Evolutionary conservation across 2,113 vertebrate species (phyloP).

Genomic region (Lipophrys pholis): DNA sequence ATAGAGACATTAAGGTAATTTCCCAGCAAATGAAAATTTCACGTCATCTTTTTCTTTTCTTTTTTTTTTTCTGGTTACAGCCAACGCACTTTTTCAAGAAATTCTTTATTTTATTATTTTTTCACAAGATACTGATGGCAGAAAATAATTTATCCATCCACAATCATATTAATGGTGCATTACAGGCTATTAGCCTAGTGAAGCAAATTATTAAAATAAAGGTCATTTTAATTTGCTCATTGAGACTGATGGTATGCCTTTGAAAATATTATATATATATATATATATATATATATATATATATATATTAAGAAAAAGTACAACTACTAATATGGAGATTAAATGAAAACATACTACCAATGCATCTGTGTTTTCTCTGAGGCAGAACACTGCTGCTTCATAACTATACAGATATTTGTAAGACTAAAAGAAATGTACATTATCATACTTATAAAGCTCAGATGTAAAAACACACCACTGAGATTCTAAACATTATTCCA

Average conservation of each 20-base stretch:
- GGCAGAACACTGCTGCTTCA: neutral
- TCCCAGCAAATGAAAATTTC: slow-evolving; percentile 34
- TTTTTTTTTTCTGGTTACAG: neutral
- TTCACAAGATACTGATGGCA: slow-evolving; percentile 1
- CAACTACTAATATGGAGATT: neutral
- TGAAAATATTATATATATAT: slow-evolving; percentile 1
- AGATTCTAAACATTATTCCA: slow-evolving; percentile 24
- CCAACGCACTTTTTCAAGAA: neutral
- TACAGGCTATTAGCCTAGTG: neutral
- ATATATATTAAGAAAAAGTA: neutral
- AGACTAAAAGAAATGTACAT: slow-evolving; percentile 1
- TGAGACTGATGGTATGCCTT: neutral
- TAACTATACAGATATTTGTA: neutral
- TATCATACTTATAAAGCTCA: slow-evolving; percentile 2
- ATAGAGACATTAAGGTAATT: slow-evolving; percentile 45
- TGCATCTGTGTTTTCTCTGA: neutral
- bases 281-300: neutral
- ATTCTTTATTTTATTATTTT: neutral
- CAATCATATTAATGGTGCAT: neutral
- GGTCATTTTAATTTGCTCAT: slow-evolving; percentile 10
- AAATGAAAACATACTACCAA: slow-evolving; percentile 1
- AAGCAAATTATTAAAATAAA: slow-evolving; percentile 9
- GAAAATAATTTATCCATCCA: neutral
- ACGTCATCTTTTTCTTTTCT: slow-evolving; percentile 8
- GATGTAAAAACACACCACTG: slow-evolving; percentile 9